Percentiles rank a stretch among this genome's conserved stretches.
These are phyloP conservation scores for Azorinus chamasolen DNA, from an alignment of 2,888 invertebrate species.

Conservation along the genomic window DNA sequence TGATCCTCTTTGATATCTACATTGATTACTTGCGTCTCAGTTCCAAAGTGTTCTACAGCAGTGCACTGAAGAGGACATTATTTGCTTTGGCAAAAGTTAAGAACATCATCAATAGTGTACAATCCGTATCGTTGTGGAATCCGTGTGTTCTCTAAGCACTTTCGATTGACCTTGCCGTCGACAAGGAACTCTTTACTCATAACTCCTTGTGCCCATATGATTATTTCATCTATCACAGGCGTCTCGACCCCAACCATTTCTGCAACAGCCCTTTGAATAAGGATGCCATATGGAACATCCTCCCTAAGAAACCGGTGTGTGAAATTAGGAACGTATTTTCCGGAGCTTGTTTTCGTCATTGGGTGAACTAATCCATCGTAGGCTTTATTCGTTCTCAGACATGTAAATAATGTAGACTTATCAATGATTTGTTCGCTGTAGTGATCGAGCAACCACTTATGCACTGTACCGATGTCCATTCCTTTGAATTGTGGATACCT, in stretches of 20 bases:
- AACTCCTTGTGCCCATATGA: constrained; percentile 60
- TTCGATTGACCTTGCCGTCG: constrained; percentile 8
- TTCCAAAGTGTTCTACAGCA: too few relatives aligned
- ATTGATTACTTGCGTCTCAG: too few relatives aligned
- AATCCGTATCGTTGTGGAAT: constrained; percentile 17
- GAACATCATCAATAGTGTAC: constrained; percentile 3
- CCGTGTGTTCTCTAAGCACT: not conserved
- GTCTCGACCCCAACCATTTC: constrained; percentile 64
- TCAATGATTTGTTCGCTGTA: constrained; percentile 64
- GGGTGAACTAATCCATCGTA: constrained; percentile 71
- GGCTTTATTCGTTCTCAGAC: constrained; percentile 62
- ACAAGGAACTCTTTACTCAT: constrained; percentile 13
- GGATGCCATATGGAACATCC: constrained; percentile 70
- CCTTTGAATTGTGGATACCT: constrained; percentile 55
- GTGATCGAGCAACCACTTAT: constrained; percentile 61
- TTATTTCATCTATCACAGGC: constrained; percentile 65
- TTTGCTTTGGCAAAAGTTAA: not conserved
- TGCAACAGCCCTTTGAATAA: constrained; percentile 68
- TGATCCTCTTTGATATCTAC: too few relatives aligned
- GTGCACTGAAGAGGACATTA: too few relatives aligned
- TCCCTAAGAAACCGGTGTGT: constrained; percentile 68
- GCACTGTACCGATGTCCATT: constrained; percentile 51
- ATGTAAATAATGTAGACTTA: constrained; percentile 40
- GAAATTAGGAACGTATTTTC: constrained; percentile 69
- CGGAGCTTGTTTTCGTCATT: constrained; percentile 52